These are phyloP conservation scores for Marasmarcha lunaedactyla DNA, from an alignment of 2,888 invertebrate genomes.

Conservation along the genomic window DNA sequence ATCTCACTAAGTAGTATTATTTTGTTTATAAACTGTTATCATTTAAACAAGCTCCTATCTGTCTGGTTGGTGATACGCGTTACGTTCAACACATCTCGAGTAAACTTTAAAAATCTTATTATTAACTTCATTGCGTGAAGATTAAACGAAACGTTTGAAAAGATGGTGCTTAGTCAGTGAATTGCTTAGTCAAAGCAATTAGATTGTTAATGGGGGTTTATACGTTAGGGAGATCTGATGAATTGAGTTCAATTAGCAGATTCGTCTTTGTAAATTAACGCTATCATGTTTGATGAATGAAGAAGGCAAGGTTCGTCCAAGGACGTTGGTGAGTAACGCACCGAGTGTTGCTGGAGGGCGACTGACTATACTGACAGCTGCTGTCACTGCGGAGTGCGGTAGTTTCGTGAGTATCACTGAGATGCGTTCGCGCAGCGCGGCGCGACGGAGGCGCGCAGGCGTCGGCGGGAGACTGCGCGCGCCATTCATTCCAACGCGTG, in stretches of 20 bases:
- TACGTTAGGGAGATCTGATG: slow-evolving; percentile 29
- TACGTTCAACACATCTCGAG: too few relatives aligned
- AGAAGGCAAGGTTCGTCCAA: slow-evolving; percentile 38
- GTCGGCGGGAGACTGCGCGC: slow-evolving; percentile 41
- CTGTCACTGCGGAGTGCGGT: not conserved
- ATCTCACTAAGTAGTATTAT: too few relatives aligned
- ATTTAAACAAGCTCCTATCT: too few relatives aligned
- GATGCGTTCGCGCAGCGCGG: slow-evolving; percentile 21
- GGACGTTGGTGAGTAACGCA: slow-evolving; percentile 42
- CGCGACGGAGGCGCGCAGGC: slow-evolving; percentile 47
- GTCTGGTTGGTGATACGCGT: too few relatives aligned
- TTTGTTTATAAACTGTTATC: too few relatives aligned
- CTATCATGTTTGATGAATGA: slow-evolving; percentile 31
- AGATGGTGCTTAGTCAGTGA: too few relatives aligned
- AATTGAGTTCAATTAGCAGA: slow-evolving; percentile 39
- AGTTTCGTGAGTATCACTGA: slow-evolving; percentile 12
- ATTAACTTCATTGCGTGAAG: too few relatives aligned
- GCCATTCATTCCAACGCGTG: slow-evolving; percentile 56
- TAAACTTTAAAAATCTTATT: too few relatives aligned
- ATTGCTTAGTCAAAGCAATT: not conserved
- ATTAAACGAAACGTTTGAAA: too few relatives aligned
- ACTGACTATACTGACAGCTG: slow-evolving; percentile 15
- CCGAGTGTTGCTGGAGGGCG: slow-evolving; percentile 23
- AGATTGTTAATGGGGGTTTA: slow-evolving; percentile 10
- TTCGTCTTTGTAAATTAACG: slow-evolving; percentile 23